Evolutionary conservation across 2,113 vertebrate species (phyloP), one percentile per base, ranked within the genome.

Genomic region (Sinocyclocheilus anophthalmus): DNA sequence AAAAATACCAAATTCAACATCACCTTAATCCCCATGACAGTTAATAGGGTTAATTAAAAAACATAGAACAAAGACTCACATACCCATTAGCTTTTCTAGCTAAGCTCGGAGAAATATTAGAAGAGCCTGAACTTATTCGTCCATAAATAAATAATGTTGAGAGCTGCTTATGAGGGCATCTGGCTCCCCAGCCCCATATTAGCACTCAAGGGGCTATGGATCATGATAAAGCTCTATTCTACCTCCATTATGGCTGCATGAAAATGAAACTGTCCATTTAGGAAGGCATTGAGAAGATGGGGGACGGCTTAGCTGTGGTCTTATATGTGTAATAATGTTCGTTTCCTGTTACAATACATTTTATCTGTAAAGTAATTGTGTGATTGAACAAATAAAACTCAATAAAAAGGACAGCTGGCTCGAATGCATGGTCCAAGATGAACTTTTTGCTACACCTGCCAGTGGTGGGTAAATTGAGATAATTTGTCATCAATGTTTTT

Each of bases 81-180:
- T 89, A 90, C 86, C 91, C 87, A 92, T 91, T 90, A 90, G 84
- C 87, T 91, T 89, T 87, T 91, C 91, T 89, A 84, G 89, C 85
- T 86, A 87, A 89, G 91, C 90, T 87, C 85, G 11, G 39, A 88
- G 90, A 92, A 87, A 89, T 91, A 93, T 92, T 91, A 92, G 87
- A 88, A 89, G 81, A 86, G 92, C 85, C 89, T 86, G 88, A 91
- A 83, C 88, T 91, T 90, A 93, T 94, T 92, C 86, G 90, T 91
- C 91, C 90, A 91, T 94, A 88, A 94, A 94, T 95, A 93, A 92
- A 92, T 93, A 91, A 94, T 92, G 91, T 86, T 59, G 83, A 86
- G 91, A 26, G 89, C 85, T 87, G 90, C 91, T 92, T 92, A 92
- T 91, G 88, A 91, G 90, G 90, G 91, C 91, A 92, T 93, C 88